Conservation (phyloP, 2,888 invertebrate genomes). For the Mactromeris polynyma region DNA sequence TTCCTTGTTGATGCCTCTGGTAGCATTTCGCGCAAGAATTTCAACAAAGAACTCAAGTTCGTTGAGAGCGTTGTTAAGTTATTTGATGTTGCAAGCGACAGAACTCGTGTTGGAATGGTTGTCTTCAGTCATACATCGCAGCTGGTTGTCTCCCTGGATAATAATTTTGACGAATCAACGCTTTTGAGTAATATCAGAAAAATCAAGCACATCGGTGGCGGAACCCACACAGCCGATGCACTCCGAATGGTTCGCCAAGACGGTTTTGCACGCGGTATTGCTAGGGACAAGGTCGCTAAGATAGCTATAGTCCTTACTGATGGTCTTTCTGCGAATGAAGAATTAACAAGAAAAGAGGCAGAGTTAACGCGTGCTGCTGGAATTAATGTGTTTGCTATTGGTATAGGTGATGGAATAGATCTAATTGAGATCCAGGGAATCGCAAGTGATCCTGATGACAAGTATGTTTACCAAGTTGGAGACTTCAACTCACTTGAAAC, state of each 20-base stretch:
- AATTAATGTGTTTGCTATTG: conserved; percentile 81
- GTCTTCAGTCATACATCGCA: conserved; percentile 71
- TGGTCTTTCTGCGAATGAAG: conserved; percentile 78
- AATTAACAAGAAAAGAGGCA: conserved; percentile 75
- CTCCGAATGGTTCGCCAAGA: conserved; percentile 68
- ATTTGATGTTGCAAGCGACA: conserved; percentile 73
- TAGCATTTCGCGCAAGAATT: conserved; percentile 80
- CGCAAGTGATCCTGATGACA: conserved; percentile 75
- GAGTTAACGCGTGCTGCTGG: conserved; percentile 72
- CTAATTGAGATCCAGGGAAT: conserved; percentile 76
- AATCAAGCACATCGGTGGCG: conserved; percentile 69
- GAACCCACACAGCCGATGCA: conserved; percentile 76
- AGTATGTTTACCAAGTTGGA: conserved; percentile 78
- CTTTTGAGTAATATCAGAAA: conserved; percentile 64
- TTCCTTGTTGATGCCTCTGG: conserved; percentile 77
- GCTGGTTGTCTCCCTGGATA: conserved; percentile 67
- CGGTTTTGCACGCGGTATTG: conserved; percentile 67
- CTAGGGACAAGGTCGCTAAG: conserved; percentile 72
- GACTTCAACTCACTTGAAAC: conserved; percentile 78
- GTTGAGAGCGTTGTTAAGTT: conserved; percentile 72
- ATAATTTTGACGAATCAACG: conserved; percentile 51
- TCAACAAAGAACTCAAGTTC: conserved; percentile 75
- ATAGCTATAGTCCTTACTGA: conserved; percentile 83
- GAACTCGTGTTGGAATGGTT: conserved; percentile 76
- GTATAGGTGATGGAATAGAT: conserved; percentile 79